A percentile compares a stretch with the other conserved stretches of the same genome.
These are phyloP conservation scores for Lucifuga dentata DNA, from an alignment of 2,113 vertebrate species.

Conservation along the genomic window DNA sequence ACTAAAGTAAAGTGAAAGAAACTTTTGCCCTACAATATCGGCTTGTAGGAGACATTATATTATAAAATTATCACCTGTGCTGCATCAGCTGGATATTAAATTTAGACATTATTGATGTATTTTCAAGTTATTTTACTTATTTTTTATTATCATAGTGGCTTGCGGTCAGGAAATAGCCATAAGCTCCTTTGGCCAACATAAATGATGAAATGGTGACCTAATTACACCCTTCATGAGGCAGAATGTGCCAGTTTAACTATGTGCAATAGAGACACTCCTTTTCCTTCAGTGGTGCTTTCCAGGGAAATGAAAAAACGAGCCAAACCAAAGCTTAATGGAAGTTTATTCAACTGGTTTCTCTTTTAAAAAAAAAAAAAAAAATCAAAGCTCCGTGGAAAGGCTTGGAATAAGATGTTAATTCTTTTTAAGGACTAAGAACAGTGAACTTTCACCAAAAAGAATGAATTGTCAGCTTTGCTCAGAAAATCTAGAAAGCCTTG, in stretches of 20 bases:
- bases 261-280: constrained; percentile 1
- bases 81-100: neutral
- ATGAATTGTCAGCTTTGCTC: too few species aligned
- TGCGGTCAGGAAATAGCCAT: constrained; percentile 34
- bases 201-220: constrained; percentile 33
- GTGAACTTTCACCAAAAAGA: neutral
- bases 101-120: neutral
- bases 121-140: too few species aligned
- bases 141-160: constrained; percentile 12
- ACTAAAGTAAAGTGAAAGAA: too few species aligned
- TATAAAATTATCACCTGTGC: neutral
- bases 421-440: neutral
- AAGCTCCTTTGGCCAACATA: constrained; percentile 26
- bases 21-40: too few species aligned
- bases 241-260: constrained; percentile 10
- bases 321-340: constrained; percentile 19
- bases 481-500: too few species aligned
- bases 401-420: neutral
- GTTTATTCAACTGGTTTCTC: constrained; percentile 6
- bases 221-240: constrained; percentile 30
- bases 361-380: neutral
- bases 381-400: neutral
- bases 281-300: neutral
- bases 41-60: neutral
- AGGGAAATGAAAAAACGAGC: neutral